Evolutionary conservation across 2,888 invertebrate genomes (phyloP).

Genomic region (Prenolepis imparis): DNA sequence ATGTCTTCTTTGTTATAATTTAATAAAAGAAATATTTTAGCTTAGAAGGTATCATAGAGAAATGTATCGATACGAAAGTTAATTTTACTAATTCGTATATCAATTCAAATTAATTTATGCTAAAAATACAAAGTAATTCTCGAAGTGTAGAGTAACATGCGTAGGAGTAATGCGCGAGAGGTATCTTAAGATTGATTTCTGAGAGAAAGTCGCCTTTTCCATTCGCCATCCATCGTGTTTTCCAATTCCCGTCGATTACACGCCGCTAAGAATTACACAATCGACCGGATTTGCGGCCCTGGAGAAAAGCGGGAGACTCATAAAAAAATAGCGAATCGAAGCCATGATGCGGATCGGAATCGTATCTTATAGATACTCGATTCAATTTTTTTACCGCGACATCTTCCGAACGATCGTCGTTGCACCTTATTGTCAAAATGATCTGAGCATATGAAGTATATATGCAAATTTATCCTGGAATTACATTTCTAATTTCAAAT

Average conservation of each 20-base stretch:
- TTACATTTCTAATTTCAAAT: neutral
- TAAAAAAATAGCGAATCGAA: slow-evolving; percentile 53
- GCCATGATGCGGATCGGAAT: slow-evolving; percentile 58
- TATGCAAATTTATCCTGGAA: slow-evolving; percentile 7
- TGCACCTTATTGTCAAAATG: neutral
- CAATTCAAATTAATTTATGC: neutral
- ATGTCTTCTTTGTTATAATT: neutral
- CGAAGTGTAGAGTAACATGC: neutral
- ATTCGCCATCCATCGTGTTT: slow-evolving; percentile 65
- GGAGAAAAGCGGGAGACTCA: slow-evolving; percentile 17
- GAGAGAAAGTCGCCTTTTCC: slow-evolving; percentile 74
- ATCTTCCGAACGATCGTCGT: neutral
- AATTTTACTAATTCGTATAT: neutral
- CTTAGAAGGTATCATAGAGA: neutral
- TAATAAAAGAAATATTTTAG: neutral
- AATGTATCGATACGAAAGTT: neutral
- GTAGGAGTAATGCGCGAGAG: slow-evolving; percentile 48
- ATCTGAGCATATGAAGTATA: neutral
- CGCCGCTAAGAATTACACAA: slow-evolving; percentile 61
- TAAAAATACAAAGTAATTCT: slow-evolving; percentile 10
- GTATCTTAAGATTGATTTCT: slow-evolving; percentile 62
- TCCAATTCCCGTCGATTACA: slow-evolving; percentile 75
- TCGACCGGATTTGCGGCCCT: slow-evolving; percentile 45
- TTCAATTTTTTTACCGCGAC: neutral
- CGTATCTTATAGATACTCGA: slow-evolving; percentile 17